phyloP scores from a whole-genome alignment of 2,113 vertebrate genomes.

The Mormyrus iriodes region DNA sequence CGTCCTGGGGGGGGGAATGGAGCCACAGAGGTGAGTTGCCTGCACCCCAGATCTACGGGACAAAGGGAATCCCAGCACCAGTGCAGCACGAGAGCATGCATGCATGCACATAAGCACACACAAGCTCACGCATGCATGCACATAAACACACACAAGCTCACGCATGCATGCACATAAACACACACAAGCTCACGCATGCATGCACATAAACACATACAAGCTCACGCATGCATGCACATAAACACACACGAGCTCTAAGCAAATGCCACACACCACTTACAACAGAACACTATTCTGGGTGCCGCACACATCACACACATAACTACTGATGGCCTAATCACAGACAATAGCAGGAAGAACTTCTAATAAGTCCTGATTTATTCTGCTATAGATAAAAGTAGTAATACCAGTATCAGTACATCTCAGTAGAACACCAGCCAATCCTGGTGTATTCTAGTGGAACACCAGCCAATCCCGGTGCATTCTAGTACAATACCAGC shows the following conservation, averaged over 20 bases:
- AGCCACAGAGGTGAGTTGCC: conserved; percentile 1
- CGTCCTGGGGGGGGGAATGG: conserved; percentile 59
- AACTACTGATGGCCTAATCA: background rate
- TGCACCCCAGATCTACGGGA: background rate
- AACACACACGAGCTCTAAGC: background rate
- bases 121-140: background rate
- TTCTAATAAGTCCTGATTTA: background rate
- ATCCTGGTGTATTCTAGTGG: background rate
- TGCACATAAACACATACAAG: too few species aligned
- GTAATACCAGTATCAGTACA: background rate
- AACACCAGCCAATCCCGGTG: background rate
- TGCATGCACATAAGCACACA: background rate
- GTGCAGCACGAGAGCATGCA: background rate
- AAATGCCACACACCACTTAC: background rate
- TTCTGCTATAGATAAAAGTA: background rate
- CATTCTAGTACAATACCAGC: background rate
- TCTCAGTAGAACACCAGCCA: background rate
- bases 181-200: too few species aligned
- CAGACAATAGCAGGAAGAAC: background rate
- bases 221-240: background rate
- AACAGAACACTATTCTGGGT: background rate
- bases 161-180: background rate
- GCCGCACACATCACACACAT: background rate
- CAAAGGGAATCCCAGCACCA: background rate
- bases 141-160: background rate